Percentiles rank a stretch among this genome's conserved stretches.
These are phyloP conservation scores for Lepidochitona cinerea DNA, from an alignment of 2,888 invertebrate species.

Conservation along the genomic window DNA sequence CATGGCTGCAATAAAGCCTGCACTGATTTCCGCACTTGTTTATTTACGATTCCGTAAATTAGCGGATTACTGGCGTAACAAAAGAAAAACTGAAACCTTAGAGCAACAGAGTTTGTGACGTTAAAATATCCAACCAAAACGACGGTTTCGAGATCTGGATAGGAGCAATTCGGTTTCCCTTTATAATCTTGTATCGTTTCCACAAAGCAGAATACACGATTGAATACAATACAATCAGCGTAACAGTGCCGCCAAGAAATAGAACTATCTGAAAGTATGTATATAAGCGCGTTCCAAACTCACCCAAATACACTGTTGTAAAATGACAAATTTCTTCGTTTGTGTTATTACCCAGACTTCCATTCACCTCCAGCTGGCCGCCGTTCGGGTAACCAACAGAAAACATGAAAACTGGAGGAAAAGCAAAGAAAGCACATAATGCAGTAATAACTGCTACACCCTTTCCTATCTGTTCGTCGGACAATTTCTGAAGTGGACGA, in stretches of 20 bases:
- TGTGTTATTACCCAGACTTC: too few relatives aligned
- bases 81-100: conserved; percentile 51
- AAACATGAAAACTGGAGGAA: conserved; percentile 45
- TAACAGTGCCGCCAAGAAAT: conserved; percentile 36
- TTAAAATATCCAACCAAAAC: conserved; percentile 58
- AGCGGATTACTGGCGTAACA: conserved; percentile 55
- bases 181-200: conserved; percentile 36
- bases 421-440: conserved; percentile 34
- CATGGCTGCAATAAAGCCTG: background rate
- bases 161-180: background rate
- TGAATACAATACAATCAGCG: conserved; percentile 46
- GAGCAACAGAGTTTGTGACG: conserved; percentile 36
- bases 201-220: conserved; percentile 47
- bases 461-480: conserved; percentile 35
- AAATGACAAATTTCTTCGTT: conserved; percentile 51
- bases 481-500: conserved; percentile 38
- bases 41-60: conserved; percentile 53
- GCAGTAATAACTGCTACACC: conserved; percentile 38
- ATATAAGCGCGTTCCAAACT: conserved; percentile 33
- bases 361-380: too few relatives aligned
- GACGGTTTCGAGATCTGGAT: too few relatives aligned
- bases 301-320: conserved; percentile 41
- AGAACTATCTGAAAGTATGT: conserved; percentile 36
- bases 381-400: conserved; percentile 38
- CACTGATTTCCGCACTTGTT: conserved; percentile 27